Evolutionary conservation across 1,140 invertebrate genomes (phyloP), one percentile per base, ranked within the genome.

Genomic region (Eurytemora carolleeae): DNA sequence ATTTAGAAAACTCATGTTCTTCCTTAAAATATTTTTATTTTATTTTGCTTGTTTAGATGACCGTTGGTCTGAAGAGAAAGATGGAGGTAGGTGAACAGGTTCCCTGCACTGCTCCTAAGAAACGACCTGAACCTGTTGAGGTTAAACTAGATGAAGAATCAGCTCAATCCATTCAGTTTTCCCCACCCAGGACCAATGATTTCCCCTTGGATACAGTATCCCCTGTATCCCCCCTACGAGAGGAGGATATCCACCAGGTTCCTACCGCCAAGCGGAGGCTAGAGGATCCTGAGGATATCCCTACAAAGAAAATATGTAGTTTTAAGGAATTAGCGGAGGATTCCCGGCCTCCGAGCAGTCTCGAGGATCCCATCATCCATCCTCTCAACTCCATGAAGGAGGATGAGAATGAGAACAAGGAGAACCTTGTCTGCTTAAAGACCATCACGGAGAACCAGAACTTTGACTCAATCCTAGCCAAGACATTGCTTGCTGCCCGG

Each of bases 371-470:
- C 7, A 7, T 44, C 7, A 44, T 44, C 7, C 7, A 12, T 7
- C 31, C 31, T 7, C 54, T 19, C 24, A 61, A 1, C 59, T 22
- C 18, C 21, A 15, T 54, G 2, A 31, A 23, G 17, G 55, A 26
- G 16, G 25, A 57, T 22, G 19, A 62, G 18, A 23, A 61, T n/a
- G 60, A 62, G 15, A 56, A 62, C 53, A 61, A 60, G 24, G 44
- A 53, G 21, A 57, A 53, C n/a, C 31, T 44, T 12, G 31, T 44
- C 31, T 44, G 31, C 31, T n/a, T 44, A 7, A 44, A 44, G n/a
- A 44, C 31, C 31, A 12, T 44, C 3, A 61, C 59, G 22, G 20
- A 54, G 26, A 31, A 57, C 15, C 59, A 53, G 18, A 57, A 18
- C 1, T 25, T 53, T 31, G 18, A 57, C 16, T 23, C 23, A 17